Conservation (phyloP, 1,140 invertebrate genomes). For the Rhopalosiphum maidis region DNA sequence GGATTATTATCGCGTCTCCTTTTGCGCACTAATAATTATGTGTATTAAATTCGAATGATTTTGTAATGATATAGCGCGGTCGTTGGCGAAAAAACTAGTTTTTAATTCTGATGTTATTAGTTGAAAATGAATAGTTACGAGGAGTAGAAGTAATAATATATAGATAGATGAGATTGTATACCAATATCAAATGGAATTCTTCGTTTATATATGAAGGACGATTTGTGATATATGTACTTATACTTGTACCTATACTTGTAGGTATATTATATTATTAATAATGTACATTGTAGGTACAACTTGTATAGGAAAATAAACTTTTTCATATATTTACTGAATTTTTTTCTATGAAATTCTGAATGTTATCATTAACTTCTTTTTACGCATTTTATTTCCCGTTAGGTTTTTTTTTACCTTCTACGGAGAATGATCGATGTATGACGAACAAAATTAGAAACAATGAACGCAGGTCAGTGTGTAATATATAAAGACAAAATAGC, state of each 20-base stretch:
- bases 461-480: conserved; percentile 14
- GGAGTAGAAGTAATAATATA: neutral
- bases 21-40: neutral
- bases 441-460: conserved; percentile 41
- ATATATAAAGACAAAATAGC: conserved; percentile 29
- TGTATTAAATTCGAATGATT: conserved; percentile 17
- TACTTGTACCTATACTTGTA: neutral
- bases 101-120: neutral
- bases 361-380: conserved; percentile 3
- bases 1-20: neutral
- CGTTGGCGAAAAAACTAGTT: neutral
- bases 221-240: neutral
- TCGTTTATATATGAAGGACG: neutral
- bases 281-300: neutral
- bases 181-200: neutral
- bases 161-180: neutral
- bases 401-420: conserved; percentile 6
- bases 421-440: conserved; percentile 38
- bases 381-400: conserved; percentile 25
- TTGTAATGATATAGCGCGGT: neutral
- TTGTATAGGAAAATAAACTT: neutral
- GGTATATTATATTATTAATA: neutral
- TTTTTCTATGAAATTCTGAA: neutral
- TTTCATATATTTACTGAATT: neutral
- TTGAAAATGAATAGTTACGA: conserved; percentile 1